These are phyloP conservation scores for Patella caerulea DNA, from an alignment of 2,888 invertebrate species.

Conservation along the genomic window DNA sequence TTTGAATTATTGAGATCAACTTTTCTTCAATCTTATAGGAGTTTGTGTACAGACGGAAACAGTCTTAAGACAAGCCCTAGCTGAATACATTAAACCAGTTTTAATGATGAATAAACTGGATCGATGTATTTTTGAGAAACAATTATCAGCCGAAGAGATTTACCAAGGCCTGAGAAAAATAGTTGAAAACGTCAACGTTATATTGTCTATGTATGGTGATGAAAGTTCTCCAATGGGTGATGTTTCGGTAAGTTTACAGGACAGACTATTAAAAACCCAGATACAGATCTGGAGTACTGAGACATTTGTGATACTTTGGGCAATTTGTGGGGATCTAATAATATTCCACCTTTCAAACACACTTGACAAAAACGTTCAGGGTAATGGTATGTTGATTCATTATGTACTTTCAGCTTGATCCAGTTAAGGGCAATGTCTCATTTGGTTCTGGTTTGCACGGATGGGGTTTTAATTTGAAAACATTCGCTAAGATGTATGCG, in stretches of 20 bases:
- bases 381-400: background rate
- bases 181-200: conserved; percentile 99
- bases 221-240: conserved; percentile 99
- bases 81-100: conserved; percentile 99
- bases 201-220: conserved; percentile 97
- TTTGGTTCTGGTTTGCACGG: conserved; percentile 99
- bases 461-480: conserved; percentile 99
- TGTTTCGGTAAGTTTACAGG: conserved; percentile 82
- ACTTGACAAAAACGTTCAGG: too few relatives aligned
- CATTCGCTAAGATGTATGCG: conserved; percentile 99
- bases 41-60: conserved; percentile 99
- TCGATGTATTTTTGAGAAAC: conserved; percentile 95
- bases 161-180: conserved; percentile 99
- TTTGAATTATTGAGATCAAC: background rate
- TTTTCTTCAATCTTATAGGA: conserved; percentile 77
- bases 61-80: conserved; percentile 98
- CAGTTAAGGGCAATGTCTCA: conserved; percentile 98
- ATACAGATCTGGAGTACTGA: too few relatives aligned
- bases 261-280: too few relatives aligned
- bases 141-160: conserved; percentile 94
- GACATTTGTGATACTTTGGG: too few relatives aligned
- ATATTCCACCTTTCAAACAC: too few relatives aligned
- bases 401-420: conserved; percentile 80
- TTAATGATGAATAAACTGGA: conserved; percentile 99
- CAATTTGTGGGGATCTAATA: too few relatives aligned